phyloP scores from a whole-genome alignment of 2,888 invertebrate species.

The Chromoteleia sp. region DNA sequence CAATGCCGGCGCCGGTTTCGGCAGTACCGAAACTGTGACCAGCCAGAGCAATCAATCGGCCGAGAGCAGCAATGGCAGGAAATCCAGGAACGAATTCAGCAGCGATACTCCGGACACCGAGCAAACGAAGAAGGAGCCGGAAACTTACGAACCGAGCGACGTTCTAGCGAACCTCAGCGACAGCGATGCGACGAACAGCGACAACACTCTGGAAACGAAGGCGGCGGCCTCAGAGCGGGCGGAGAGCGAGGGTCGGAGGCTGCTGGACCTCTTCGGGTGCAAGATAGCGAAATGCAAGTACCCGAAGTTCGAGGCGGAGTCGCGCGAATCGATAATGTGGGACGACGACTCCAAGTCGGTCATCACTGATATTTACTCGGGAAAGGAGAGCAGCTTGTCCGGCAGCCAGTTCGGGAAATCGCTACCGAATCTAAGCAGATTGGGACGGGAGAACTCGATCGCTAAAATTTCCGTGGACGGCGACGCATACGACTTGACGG shows the following conservation, averaged over 20 bases:
- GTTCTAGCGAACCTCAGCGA: conserved; percentile 5
- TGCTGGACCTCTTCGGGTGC: conserved; percentile 54
- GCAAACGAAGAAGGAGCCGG: conserved; percentile 6
- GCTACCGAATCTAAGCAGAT: conserved; percentile 68
- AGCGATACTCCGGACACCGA: conserved; percentile 74
- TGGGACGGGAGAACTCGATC: conserved; percentile 38
- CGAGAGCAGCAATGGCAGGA: conserved; percentile 79
- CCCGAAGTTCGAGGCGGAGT: conserved; percentile 30
- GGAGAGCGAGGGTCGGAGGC: conserved; percentile 49
- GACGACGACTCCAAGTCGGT: conserved; percentile 48
- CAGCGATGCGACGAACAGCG: neutral
- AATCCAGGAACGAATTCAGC: conserved; percentile 77
- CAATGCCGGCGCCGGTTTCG: conserved; percentile 75
- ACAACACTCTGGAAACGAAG: neutral
- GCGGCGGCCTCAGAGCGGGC: neutral
- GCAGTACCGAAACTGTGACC: conserved; percentile 82
- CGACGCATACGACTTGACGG: conserved; percentile 55
- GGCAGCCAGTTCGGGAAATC: conserved; percentile 60
- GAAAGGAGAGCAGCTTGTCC: conserved; percentile 27
- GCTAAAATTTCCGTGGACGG: conserved; percentile 69
- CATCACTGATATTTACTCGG: conserved; percentile 19
- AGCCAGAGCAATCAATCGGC: conserved; percentile 83
- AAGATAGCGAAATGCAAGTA: conserved; percentile 59
- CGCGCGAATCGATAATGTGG: conserved; percentile 40
- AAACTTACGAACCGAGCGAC: conserved; percentile 9